Evolutionary conservation across 1,140 invertebrate genomes (phyloP).

Genomic region (Drosophila arawakana): DNA sequence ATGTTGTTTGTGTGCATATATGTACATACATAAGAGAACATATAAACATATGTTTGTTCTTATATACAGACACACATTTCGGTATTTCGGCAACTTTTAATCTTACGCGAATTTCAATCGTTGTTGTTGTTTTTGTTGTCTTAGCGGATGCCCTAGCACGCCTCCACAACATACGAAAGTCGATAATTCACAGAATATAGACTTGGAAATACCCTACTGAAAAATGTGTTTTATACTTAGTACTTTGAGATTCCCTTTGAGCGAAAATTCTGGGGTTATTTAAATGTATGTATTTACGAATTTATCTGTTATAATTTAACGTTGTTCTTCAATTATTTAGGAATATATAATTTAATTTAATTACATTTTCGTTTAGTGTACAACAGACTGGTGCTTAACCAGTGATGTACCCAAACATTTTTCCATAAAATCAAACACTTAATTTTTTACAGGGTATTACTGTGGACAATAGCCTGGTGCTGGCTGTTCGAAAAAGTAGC

Average conservation of each 20-base stretch:
- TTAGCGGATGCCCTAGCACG: conserved; percentile 3
- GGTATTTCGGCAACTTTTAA: conserved; percentile 63
- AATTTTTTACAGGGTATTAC: conserved; percentile 16
- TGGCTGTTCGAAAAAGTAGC: not conserved
- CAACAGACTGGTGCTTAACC: no score
- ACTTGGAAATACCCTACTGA: conserved; percentile 18
- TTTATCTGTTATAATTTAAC: no score
- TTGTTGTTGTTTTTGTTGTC: not conserved
- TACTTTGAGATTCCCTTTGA: no score
- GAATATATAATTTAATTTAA: no score
- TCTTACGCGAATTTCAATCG: conserved; percentile 50
- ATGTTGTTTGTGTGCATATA: not conserved
- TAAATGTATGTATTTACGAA: no score
- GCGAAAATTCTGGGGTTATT: no score
- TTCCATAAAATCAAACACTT: not conserved
- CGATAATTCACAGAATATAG: not conserved
- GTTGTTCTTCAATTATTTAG: no score
- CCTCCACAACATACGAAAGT: conserved; percentile 6
- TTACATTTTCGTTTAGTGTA: no score
- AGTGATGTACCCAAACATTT: not conserved
- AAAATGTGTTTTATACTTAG: not conserved
- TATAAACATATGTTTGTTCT: no score
- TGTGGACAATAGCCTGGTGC: not conserved
- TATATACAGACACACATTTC: no score
- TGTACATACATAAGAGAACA: not conserved